phyloP scores from a whole-genome alignment of 1,140 invertebrate species.

The Zaprionus gabonicus region DNA sequence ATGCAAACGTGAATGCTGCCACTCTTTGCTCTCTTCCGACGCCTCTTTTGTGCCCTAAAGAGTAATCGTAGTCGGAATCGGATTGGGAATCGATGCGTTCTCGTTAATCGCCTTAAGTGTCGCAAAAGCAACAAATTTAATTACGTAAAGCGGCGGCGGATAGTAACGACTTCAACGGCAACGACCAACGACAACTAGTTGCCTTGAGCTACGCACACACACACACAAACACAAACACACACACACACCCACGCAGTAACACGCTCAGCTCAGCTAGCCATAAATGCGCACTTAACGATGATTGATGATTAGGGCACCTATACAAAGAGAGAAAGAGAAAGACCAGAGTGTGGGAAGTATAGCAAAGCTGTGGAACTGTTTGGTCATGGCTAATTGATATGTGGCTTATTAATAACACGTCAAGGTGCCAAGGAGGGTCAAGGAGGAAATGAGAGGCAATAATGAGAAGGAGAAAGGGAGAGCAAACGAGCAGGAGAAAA shows the following conservation, averaged over 20 bases:
- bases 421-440: background rate
- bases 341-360: background rate
- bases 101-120: conserved; percentile 56
- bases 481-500: background rate
- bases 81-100: conserved; percentile 22
- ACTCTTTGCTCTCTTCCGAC: no score
- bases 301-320: conserved; percentile 51
- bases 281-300: conserved; percentile 45
- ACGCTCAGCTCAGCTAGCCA: conserved; percentile 28
- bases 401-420: conserved; percentile 34
- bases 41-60: background rate
- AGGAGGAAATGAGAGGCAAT: background rate
- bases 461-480: background rate
- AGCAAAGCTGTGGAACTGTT: conserved; percentile 7
- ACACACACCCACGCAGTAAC: background rate
- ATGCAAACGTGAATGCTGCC: conserved; percentile 21
- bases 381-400: conserved; percentile 38
- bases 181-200: conserved; percentile 16
- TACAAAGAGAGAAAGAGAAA: background rate
- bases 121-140: conserved; percentile 59
- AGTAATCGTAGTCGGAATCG: background rate
- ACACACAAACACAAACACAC: conserved; percentile 1
- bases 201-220: conserved; percentile 17
- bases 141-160: conserved; percentile 42
- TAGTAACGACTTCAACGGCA: conserved; percentile 19